These are phyloP conservation scores for Pangasius sanitwongsei DNA, from an alignment of 2,797 vertebrate genomes.

Conservation along the genomic window DNA sequence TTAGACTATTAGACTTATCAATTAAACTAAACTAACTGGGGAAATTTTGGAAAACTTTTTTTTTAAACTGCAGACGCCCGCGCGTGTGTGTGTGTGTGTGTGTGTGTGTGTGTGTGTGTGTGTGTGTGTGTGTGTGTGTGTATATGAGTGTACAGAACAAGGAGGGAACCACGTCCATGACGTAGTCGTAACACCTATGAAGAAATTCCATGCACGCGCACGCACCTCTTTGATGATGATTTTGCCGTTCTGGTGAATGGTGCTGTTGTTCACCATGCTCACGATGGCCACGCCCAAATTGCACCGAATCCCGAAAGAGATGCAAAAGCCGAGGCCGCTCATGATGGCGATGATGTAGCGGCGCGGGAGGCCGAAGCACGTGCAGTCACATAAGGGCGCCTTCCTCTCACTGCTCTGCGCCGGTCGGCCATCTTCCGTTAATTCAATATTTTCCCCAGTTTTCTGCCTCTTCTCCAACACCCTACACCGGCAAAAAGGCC, in stretches of 20 bases:
- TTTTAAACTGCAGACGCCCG: background rate
- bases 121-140: conserved; percentile 10
- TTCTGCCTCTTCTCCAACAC: conserved; percentile 90
- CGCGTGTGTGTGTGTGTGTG: background rate
- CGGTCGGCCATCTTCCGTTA: conserved; percentile 94
- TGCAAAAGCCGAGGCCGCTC: conserved; percentile 99
- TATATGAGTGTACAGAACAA: background rate
- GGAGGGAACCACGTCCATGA: conserved; percentile 41
- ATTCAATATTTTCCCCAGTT: conserved; percentile 88
- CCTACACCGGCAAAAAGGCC: conserved; percentile 66
- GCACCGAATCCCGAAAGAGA: conserved; percentile 98
- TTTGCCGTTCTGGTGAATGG: conserved; percentile 90
- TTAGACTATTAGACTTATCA: background rate
- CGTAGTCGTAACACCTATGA: conserved; percentile 23
- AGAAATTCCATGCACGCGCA: conserved; percentile 29
- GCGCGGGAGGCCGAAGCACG: conserved; percentile 91
- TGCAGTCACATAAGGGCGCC: conserved; percentile 89
- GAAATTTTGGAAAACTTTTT: background rate
- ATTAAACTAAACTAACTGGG: background rate
- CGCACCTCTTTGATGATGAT: conserved; percentile 96
- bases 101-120: background rate
- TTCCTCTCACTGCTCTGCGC: conserved; percentile 84
- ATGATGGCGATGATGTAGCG: conserved; percentile 98
- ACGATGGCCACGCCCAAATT: conserved; percentile 98
- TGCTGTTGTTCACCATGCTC: conserved; percentile 99